These are phyloP conservation scores for Argopecten irradians DNA, from an alignment of 1,140 invertebrate species.

Conservation along the genomic window DNA sequence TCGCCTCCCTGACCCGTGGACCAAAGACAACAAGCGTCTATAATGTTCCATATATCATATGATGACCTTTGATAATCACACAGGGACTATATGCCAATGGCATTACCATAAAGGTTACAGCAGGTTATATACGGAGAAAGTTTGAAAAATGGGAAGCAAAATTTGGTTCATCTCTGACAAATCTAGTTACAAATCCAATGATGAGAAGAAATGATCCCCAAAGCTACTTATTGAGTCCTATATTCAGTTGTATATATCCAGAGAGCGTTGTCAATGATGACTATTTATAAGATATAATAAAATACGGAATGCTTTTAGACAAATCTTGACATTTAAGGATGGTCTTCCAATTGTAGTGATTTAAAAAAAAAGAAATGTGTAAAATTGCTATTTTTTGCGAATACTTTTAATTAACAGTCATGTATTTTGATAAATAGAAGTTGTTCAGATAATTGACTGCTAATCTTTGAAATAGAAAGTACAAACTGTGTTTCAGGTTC, in stretches of 20 bases:
- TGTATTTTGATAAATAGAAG: no score
- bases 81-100: neutral
- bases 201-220: neutral
- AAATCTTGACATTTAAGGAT: neutral
- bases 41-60: neutral
- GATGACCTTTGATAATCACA: neutral
- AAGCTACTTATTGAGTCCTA: no score
- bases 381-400: no score
- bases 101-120: neutral
- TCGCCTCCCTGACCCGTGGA: neutral
- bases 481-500: no score
- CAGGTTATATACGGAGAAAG: neutral
- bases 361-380: no score
- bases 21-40: neutral
- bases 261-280: no score
- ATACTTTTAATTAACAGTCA: no score
- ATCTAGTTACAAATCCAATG: neutral
- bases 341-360: no score
- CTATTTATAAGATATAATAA: no score
- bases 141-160: neutral
- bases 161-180: neutral
- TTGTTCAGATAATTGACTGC: no score
- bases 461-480: no score
- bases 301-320: neutral
- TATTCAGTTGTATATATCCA: no score